Percentiles rank a stretch among this genome's conserved stretches.
phyloP scores from a whole-genome alignment of 2,797 vertebrate species.

The Astyanax mexicanus region DNA sequence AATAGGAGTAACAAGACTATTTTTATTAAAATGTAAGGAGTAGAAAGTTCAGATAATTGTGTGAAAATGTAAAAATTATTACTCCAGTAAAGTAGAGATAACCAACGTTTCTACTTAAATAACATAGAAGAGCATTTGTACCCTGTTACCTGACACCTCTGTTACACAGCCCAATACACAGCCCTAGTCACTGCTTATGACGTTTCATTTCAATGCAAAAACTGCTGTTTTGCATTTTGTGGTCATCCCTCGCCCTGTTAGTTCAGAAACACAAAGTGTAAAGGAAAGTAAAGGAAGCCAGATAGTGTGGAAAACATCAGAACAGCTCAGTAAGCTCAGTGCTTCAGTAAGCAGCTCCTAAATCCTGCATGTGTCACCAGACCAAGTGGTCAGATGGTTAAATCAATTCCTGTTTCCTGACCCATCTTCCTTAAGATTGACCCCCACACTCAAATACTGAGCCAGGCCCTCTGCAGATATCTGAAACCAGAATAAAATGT shows the following conservation, averaged over 20 bases:
- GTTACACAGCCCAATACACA: no score
- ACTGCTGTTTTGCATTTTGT: neutral
- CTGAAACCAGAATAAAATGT: neutral
- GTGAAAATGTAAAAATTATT: no score
- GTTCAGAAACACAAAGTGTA: no score
- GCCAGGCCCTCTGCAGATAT: neutral
- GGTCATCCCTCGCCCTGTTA: neutral
- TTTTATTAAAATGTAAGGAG: no score
- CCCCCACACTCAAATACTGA: neutral
- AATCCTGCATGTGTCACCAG: neutral
- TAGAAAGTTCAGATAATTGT: no score
- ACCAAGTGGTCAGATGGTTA: slow-evolving; percentile 5
- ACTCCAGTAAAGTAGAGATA: no score
- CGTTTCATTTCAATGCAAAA: neutral
- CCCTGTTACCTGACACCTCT: no score
- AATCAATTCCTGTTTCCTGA: neutral
- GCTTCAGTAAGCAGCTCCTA: neutral
- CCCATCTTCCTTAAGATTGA: neutral
- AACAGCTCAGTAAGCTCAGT: neutral
- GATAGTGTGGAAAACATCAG: neutral
- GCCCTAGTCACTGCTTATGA: no score
- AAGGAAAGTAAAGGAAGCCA: neutral
- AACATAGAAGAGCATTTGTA: no score
- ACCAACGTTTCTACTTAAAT: no score
- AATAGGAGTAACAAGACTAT: no score